Evolutionary conservation across 1,140 invertebrate species (phyloP), one percentile per base, ranked within the genome.

Genomic region (Drosophila athabasca): DNA sequence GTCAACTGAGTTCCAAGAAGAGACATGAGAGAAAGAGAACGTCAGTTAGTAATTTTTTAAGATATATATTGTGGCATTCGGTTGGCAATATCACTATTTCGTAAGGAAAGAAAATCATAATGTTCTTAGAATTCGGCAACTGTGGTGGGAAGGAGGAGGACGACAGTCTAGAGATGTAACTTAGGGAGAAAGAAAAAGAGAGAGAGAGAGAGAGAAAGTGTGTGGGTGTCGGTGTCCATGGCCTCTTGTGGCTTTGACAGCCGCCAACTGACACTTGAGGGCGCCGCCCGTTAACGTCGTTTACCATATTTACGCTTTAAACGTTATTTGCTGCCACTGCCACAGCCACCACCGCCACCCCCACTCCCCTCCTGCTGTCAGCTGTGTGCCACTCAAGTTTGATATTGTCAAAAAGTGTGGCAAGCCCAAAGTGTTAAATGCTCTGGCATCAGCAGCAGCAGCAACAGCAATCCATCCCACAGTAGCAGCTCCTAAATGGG

Each of bases 281-380:
- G 35, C 35, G 35, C 9, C 76, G 78, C 55, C 62, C 75, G 79
- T 83, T 88, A 87, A 87, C 76, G 84, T 79, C 79, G 79, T 69
- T 87, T 87, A 87, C 79, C 82, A 87, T 87, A 82, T 87, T 88
- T 76, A 82, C 83, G 75, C 82, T 81, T 79, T 88, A 88, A 87
- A 83, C 80, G 83, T 80, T 82, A 85, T 88, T 87, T 87, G 13
- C 60, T 46, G 61, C 8, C 68, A 65, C 26, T 55, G 31, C 26
- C 13, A 9, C 15, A 17, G 9, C 9, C 11, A 11, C 35, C 11
- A 2, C 35, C 11, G 9, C 3, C 9, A 0, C 3, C 31, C 31
- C 31, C 17, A 19, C 17, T 19, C 35, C 53, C 15, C 55, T 41
- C 22, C 39, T 66, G 48, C 62, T 76, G 72, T 75, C 71, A 74